phyloP scores from a whole-genome alignment of 2,888 invertebrate genomes.

The Incurvaria masculella region DNA sequence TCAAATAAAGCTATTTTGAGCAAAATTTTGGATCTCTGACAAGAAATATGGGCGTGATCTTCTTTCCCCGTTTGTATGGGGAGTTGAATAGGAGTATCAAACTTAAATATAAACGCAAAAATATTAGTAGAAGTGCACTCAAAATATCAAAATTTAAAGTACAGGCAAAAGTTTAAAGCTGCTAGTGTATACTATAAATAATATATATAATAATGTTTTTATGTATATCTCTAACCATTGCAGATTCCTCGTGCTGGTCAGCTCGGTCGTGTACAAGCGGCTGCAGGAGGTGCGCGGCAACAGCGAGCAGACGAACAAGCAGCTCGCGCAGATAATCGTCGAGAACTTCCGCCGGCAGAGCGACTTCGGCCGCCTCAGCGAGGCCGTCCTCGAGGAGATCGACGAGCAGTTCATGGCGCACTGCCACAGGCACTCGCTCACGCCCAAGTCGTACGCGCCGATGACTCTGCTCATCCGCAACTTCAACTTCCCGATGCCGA shows the following conservation, averaged over 20 bases:
- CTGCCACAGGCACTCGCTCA: conserved; percentile 57
- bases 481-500: conserved; percentile 76
- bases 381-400: conserved; percentile 80
- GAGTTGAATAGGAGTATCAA: no score
- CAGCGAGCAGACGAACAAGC: conserved; percentile 76
- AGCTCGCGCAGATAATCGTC: conserved; percentile 74
- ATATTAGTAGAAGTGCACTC: no score
- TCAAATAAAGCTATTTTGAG: no score
- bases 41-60: no score
- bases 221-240: no score
- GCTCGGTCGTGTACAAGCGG: conserved; percentile 80
- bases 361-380: conserved; percentile 77
- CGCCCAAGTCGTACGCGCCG: conserved; percentile 69
- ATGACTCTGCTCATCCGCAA: conserved; percentile 83
- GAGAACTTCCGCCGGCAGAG: conserved; percentile 79
- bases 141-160: no score
- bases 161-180: no score
- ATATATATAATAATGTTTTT: no score
- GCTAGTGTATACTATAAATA: no score
- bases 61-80: no score
- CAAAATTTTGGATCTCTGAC: no score
- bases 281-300: conserved; percentile 71
- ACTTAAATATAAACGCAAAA: no score
- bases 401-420: conserved; percentile 80
- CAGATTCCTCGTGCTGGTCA: conserved; percentile 80